Evolutionary conservation across 2,113 vertebrate species (phyloP).

Genomic region (Oriolus oriolus): DNA sequence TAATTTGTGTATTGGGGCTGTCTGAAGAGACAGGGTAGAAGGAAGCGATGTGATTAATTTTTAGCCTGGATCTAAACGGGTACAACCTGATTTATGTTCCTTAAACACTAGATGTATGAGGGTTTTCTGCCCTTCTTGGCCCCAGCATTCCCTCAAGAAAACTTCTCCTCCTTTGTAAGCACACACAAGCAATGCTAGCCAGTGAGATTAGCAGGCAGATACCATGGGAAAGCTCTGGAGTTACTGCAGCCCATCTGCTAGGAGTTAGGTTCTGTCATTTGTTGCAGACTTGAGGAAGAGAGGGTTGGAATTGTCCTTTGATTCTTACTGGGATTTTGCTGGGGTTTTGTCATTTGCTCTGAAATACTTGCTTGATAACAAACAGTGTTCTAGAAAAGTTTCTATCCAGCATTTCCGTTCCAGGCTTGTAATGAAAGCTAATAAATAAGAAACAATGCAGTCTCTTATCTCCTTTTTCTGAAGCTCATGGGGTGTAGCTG

Average conservation of each 20-base stretch:
- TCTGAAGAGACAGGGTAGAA: background rate
- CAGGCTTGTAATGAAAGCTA: background rate
- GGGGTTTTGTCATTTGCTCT: background rate
- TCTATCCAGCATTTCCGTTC: background rate
- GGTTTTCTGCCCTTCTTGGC: background rate
- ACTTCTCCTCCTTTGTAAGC: background rate
- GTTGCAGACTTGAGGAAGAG: background rate
- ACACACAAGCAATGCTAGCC: background rate
- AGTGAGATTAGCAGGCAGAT: background rate
- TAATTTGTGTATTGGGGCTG: background rate
- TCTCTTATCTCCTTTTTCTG: background rate
- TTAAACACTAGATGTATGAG: background rate
- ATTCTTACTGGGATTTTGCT: background rate
- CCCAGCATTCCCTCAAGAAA: background rate
- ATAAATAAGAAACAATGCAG: background rate
- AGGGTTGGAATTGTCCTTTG: background rate
- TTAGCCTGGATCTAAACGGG: background rate
- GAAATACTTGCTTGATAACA: background rate
- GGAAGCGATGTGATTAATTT: background rate
- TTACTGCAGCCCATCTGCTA: background rate
- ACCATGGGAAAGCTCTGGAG: background rate
- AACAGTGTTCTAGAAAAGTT: background rate
- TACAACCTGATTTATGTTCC: slow-evolving; percentile 11
- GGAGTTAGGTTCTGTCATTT: background rate
- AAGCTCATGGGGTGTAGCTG: background rate